Evolutionary conservation across 2,797 vertebrate species (phyloP).

Genomic region (Momotus momota): DNA sequence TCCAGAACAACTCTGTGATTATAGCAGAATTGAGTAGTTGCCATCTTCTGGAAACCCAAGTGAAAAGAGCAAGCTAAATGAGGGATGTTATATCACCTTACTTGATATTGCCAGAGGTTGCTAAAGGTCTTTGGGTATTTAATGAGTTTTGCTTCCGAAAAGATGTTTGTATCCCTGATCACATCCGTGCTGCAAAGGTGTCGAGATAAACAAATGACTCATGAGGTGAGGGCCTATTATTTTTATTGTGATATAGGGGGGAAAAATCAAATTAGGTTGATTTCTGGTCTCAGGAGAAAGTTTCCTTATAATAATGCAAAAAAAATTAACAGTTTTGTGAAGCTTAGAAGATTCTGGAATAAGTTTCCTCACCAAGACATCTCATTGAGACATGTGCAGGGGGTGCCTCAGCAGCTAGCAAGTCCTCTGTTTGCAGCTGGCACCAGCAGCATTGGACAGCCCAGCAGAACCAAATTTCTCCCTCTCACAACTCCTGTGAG

Average conservation of each 20-base stretch:
- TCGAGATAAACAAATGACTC: constrained; percentile 2
- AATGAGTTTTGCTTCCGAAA: neutral
- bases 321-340: neutral
- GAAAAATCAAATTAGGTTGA: neutral
- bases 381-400: neutral
- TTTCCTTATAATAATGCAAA: neutral
- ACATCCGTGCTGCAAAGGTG: neutral
- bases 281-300: neutral
- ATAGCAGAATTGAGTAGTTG: neutral
- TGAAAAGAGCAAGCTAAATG: neutral
- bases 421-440: neutral
- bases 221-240: neutral
- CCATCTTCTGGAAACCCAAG: neutral
- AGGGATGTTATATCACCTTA: neutral
- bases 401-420: neutral
- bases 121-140: constrained; percentile 6
- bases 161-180: neutral
- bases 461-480: neutral
- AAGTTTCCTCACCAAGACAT: neutral
- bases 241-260: neutral
- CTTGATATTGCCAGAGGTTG: neutral
- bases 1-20: neutral
- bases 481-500: neutral
- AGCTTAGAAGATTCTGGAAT: neutral
- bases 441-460: neutral